Evolutionary conservation across 1,140 invertebrate genomes (phyloP), one percentile per base, ranked within the genome.

Genomic region (Antheraea mylitta): DNA sequence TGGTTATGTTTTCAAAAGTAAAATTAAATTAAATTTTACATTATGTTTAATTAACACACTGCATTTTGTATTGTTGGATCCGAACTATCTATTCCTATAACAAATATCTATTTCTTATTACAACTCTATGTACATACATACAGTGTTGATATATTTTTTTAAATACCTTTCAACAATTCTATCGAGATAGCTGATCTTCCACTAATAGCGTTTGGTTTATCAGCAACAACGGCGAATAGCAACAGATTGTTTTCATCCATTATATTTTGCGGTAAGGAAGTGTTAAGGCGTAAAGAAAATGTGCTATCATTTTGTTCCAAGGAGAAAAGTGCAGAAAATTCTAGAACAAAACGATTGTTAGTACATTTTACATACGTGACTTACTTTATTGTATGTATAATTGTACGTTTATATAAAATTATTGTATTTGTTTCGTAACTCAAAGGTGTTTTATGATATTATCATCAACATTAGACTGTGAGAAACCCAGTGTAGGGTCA

Each of bases 221-320:
- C 66, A 9, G 83, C 80, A n/a, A 82, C 48, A n/a, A 86, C 42
- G 18, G 65, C 69, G 53, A 86, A 82, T 0, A 81, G 18, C 2
- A 83, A 64, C 9, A 77, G 70, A 36, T 68, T 61, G 19, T 84
- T 73, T 53, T 67, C 60, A n/a, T 78, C 48, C 48, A 82, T 58
- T 18, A 83, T 53, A 18, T 76, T 73, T 58, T 69, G 67, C 58
- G 83, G 75, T 65, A 83, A 36, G 0, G 72, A 60, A 65, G 61
- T 59, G 16, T 16, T 36, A 58, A 18, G n/a, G 11, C 62, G 70
- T 58, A 58, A 8, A 18, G 64, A 67, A 58, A 78, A 63, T 8
- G 22, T 8, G 38, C 48, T 68, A 30, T 18, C 42, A 63, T 42
- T 45, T 61, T 22, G 66, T 16, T n/a, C 11, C 18, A 67, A 61